Base-by-base conservation (phyloP, 2,113 vertebrate genomes). In the Dunckerocampus dactyliophorus region DNA sequence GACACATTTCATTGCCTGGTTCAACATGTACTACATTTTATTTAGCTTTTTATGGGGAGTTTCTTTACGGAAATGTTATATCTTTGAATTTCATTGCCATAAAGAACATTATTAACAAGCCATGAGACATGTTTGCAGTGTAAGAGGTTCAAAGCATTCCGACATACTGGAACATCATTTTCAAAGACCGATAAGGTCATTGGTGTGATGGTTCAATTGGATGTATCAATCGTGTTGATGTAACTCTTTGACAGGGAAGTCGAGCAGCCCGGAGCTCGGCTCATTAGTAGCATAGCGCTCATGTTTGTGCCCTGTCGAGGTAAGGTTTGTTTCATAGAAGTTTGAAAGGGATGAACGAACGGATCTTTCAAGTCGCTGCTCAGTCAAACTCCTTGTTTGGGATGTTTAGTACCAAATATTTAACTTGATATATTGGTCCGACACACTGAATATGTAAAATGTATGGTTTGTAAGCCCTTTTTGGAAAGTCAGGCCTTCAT, bases 251-350 rank as follows among this genome's bases (percentile, higher is more conserved):
- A 72, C 63, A 47, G 62, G 47, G 63, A 56, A 63, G 56, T 55
- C 67, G 55, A 79, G 77, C 71, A 72, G 71, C 66, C 65, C 67
- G 49, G 59, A 80, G 72, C 69, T 76, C 69, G 56, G 58, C 70
- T 82, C 83, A 74, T 81, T 82, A 84, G 48, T 31, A 21, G 50
- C 47, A n/a, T 48, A n/a, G 3, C 20, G 31, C 59, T 64, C 47
- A 42, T 28, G 58, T 47, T 59, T 69, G 55, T 67, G 53, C 42
- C 46, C 62, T 59, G 69, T 75, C 72, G 62, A 49, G 59, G 61
- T 67, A 72, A 67, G 65, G 66, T 64, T 63, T 64, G 62, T 22
- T 62, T 76, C 22, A 2, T 31, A 64, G 62, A 21, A 68, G 8
- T 43, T 43, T 43, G 13, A 14, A 43, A 43, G 13, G 13, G 39